Conservation (phyloP, 2,888 invertebrate species). For the Seladonia tumulorum region DNA sequence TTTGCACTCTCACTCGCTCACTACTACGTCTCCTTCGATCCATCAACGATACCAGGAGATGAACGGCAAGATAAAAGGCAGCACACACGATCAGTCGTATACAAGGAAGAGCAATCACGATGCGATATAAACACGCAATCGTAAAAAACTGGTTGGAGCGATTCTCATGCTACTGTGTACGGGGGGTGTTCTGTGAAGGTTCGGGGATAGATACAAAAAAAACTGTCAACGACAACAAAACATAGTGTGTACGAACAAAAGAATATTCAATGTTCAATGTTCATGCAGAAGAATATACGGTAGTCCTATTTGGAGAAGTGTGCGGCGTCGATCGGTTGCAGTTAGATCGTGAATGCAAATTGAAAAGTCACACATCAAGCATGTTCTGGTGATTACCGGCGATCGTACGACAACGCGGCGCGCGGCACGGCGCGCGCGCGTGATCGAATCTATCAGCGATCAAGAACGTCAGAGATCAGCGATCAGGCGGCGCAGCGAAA, state of each 20-base stretch:
- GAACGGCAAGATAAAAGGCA: conserved; percentile 46
- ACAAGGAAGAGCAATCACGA: conserved; percentile 59
- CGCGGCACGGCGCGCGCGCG: not conserved
- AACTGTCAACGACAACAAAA: conserved; percentile 50
- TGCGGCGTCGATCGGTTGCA: conserved; percentile 43
- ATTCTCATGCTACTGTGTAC: conserved; percentile 18
- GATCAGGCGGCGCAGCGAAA: not conserved
- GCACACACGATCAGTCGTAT: conserved; percentile 63
- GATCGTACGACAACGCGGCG: conserved; percentile 27
- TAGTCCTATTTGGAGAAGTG: conserved; percentile 33
- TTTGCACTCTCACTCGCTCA: conserved; percentile 53
- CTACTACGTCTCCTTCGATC: conserved; percentile 40
- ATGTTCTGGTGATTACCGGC: conserved; percentile 50
- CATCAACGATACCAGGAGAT: conserved; percentile 48
- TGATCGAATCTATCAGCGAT: not conserved
- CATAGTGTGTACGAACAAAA: conserved; percentile 51
- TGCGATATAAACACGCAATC: conserved; percentile 60
- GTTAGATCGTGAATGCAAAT: conserved; percentile 46
- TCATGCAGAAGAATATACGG: conserved; percentile 64
- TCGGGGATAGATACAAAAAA: conserved; percentile 32
- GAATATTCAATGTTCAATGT: conserved; percentile 47
- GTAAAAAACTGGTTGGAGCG: conserved; percentile 53
- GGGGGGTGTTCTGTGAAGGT: not conserved
- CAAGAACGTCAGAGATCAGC: not conserved
- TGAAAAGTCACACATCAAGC: conserved; percentile 59